Percentiles rank a stretch among this genome's conserved stretches.
Evolutionary conservation across 2,888 invertebrate genomes (phyloP).

Genomic region (Gymnoscelis rufifasciata): DNA sequence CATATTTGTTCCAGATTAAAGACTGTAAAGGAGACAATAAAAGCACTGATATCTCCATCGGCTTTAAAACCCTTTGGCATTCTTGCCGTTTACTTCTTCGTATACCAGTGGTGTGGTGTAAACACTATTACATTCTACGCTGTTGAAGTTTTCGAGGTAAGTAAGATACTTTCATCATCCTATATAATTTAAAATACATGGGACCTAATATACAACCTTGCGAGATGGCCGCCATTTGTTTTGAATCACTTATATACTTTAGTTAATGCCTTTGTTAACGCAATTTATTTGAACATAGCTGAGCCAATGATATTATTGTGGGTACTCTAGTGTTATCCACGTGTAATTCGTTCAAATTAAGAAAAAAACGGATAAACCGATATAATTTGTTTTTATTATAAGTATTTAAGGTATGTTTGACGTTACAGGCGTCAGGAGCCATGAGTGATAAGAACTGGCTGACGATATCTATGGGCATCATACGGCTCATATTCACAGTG

Average conservation of each 20-base stretch:
- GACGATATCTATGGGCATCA: conserved; percentile 80
- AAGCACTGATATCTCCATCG: conserved; percentile 80
- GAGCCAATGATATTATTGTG: too few relatives aligned
- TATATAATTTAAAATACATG: neutral
- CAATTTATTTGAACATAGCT: too few relatives aligned
- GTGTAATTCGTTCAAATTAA: too few relatives aligned
- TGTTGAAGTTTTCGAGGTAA: conserved; percentile 81
- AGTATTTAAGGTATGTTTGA: neutral
- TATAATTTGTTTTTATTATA: too few relatives aligned
- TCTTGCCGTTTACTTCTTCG: conserved; percentile 81
- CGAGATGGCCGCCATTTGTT: conserved; percentile 1
- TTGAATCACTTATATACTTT: neutral
- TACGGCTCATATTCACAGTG: conserved; percentile 81
- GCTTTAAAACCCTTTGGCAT: conserved; percentile 82
- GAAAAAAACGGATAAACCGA: too few relatives aligned
- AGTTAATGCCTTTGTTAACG: neutral
- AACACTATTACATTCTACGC: conserved; percentile 85
- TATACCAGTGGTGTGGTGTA: conserved; percentile 85
- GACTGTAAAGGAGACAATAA: conserved; percentile 69
- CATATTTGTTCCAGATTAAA: conserved; percentile 55
- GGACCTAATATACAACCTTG: conserved; percentile 3
- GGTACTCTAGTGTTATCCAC: too few relatives aligned
- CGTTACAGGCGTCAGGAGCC: conserved; percentile 76
- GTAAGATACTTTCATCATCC: neutral
- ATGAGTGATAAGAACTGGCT: conserved; percentile 77